Evolutionary conservation across 2,113 vertebrate species (phyloP), one percentile per base, ranked within the genome.

Genomic region (Puffinus mauretanicus): DNA sequence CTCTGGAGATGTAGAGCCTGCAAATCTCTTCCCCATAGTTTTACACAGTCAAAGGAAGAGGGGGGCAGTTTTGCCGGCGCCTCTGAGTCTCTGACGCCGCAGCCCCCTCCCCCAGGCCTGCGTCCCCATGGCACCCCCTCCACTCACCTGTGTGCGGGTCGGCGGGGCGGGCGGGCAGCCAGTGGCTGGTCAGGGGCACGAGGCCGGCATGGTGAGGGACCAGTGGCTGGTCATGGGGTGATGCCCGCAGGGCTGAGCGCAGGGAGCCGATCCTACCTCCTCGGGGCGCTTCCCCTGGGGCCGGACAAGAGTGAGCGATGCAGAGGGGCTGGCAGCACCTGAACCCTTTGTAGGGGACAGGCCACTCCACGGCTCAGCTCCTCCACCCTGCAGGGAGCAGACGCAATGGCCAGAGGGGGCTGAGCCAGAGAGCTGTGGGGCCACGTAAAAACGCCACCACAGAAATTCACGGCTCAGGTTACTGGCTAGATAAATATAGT

Each of bases 401-500:
- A 36, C 20, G 70, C 87, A 65, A 79, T 16, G 87, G 90, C 85
- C 27, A 3, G 60, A 78, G 72, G 85, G 93, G 82, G 94, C 86
- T 9, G 88, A 96, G 96, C 88, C 7, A 25, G 73, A 96, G 77
- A 87, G 94, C 88, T 80, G 60, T 44, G 75, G 67, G 73, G 82
- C 88, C 52, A 6, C 30, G 76, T 86, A 89, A 94, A 96, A 93
- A 94, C n/a, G 47, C 47, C 67, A 82, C 60, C 10, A 32, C 85
- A 95, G 97, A 97, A 98, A 98, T 97, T 97, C 90, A 91, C 36
- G 58, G 98, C 98, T 98, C 98, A 87, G 97, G 98, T 98, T 98
- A 97, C 98, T 6, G 8, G 80, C 82, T 95, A 54, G 97, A 98
- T 98, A 98, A 98, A 98, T 98, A 98, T 98, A 98, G 98, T 95